phyloP scores from a whole-genome alignment of 1,140 invertebrate genomes.

The Anastrepha obliqua region DNA sequence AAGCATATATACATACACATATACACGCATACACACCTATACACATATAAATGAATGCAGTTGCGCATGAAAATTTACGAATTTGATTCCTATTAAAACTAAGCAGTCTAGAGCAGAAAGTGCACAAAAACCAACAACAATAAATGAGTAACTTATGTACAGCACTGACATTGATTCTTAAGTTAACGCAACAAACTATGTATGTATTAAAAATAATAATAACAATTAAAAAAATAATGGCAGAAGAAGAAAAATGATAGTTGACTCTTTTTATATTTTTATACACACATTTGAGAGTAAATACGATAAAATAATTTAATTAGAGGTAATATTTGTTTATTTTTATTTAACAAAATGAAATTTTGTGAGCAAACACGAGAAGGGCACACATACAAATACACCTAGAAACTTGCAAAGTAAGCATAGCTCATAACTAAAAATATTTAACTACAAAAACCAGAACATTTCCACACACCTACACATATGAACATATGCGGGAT shows the following conservation, averaged over 20 bases:
- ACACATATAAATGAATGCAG: neutral
- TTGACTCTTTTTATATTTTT: conserved; percentile 46
- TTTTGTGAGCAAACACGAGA: neutral
- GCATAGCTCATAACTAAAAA: neutral
- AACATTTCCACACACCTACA: neutral
- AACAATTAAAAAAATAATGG: neutral
- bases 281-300: conserved; percentile 9
- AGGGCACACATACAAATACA: neutral
- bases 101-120: neutral
- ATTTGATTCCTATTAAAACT: conserved; percentile 18
- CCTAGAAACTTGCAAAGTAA: neutral
- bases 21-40: neutral
- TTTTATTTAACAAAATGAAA: neutral
- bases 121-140: neutral
- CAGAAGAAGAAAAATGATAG: neutral
- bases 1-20: neutral
- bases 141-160: neutral
- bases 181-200: neutral
- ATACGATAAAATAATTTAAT: conserved; percentile 2
- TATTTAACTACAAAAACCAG: neutral
- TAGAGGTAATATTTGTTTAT: neutral
- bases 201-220: neutral
- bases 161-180: neutral
- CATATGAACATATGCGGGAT: neutral
- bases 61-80: neutral